Conservation (phyloP, 1,140 invertebrate species). For the Drosophila orosa region DNA sequence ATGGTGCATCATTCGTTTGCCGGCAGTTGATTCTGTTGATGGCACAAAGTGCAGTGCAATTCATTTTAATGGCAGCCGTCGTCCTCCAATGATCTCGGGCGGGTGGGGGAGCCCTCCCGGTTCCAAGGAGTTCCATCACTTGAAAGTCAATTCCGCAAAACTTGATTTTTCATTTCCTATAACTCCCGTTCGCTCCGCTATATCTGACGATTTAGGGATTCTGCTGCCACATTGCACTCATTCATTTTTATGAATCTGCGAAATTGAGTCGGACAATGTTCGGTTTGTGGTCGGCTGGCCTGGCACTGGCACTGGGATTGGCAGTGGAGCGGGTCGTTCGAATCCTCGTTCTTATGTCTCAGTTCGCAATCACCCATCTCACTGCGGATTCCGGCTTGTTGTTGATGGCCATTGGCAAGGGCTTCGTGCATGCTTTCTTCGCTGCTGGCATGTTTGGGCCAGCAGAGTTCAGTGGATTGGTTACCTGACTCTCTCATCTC, state of each 20-base stretch:
- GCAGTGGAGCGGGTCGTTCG: conserved; percentile 48
- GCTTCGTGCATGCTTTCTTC: conserved; percentile 14
- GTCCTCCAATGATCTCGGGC: conserved; percentile 29
- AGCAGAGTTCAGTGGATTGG: conserved; percentile 5
- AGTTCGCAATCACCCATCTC: conserved; percentile 38
- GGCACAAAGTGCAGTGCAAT: conserved; percentile 83
- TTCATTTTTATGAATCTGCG: conserved; percentile 79
- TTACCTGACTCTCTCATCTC: conserved; percentile 12
- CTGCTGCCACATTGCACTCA: conserved; percentile 56
- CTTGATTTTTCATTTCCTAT: conserved; percentile 81
- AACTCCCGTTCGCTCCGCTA: conserved; percentile 33
- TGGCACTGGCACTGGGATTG: conserved; percentile 3
- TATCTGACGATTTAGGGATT: conserved; percentile 64
- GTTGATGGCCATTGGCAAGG: conserved; percentile 56
- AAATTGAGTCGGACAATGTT: conserved; percentile 79
- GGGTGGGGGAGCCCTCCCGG: background rate
- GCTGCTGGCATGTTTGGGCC: conserved; percentile 9
- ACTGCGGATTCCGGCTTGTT: conserved; percentile 20
- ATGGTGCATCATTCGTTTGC: conserved; percentile 76
- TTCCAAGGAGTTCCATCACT: conserved; percentile 60
- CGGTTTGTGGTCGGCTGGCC: conserved; percentile 60
- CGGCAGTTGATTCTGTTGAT: conserved; percentile 82
- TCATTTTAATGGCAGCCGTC: conserved; percentile 77
- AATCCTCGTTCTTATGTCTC: conserved; percentile 40
- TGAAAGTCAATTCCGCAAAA: conserved; percentile 83